Evolutionary conservation across 1,140 invertebrate species (phyloP), one percentile per base, ranked within the genome.

Genomic region (Drosophila pachea): DNA sequence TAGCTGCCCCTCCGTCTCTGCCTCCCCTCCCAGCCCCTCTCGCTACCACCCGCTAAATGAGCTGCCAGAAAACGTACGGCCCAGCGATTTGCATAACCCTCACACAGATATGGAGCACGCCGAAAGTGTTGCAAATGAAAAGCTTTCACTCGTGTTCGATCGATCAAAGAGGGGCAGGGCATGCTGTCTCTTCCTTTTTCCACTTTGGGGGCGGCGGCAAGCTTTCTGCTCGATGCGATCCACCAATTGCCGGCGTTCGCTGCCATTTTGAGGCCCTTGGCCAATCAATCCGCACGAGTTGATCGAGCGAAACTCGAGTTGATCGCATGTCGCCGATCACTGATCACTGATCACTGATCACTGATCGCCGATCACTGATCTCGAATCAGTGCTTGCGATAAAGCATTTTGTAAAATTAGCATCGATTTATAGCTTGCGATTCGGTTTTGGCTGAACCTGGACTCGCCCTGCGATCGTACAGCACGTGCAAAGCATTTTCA

Each of bases 121-220:
- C n/a, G n/a, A n/a, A n/a, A n/a, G n/a, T n/a, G n/a, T n/a, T n/a
- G n/a, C 49, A 52, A 11, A 33, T 45, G 22, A 7, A 55, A 55
- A 64, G 67, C 67, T 69, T 69, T 69, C 67, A 58, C 67, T 58
- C 45, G 58, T 58, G 53, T 58, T 58, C 67, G 52, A 65, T 22
- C 55, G 54, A n/a, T 12, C 2, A 9, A 9, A 54, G 31, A 22
- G 42, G 16, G 8, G 40, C 22, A 22, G 22, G 22, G 35, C 12
- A 4, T 14, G 53, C 16, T 42, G 32, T 56, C 53, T 43, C 29
- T 56, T 56, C 45, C 31, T 33, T 11, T 43, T 5, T 1, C 49
- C 0, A 3, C 22, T n/a, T n/a, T n/a, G 22, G 22, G 22, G 22
- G 22, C 22, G 22, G 22, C 22, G 22, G 22, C 22, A 3, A 22